A percentile compares a stretch with the other conserved stretches of the same genome.
Evolutionary conservation across 1,140 invertebrate species (phyloP).

Genomic region (Drosophila erecta): DNA sequence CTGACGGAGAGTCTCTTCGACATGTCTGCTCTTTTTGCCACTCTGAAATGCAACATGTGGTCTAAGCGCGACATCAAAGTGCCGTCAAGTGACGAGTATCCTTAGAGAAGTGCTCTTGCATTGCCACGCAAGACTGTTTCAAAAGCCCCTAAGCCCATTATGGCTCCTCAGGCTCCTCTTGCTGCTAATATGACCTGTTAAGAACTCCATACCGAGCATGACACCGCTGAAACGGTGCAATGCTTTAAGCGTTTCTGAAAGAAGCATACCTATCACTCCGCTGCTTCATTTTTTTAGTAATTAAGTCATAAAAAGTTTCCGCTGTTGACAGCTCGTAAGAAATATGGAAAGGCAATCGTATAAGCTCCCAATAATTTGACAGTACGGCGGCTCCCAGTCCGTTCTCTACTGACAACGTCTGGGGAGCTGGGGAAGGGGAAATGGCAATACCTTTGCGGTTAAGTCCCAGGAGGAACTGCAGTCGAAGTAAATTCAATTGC

Average conservation of each 20-base stretch:
- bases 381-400: conserved; percentile 44
- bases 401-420: conserved; percentile 2
- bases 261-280: neutral
- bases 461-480: conserved; percentile 49
- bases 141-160: conserved; percentile 79
- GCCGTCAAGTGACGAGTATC: conserved; percentile 46
- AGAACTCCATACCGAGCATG: neutral
- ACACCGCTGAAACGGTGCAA: neutral
- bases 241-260: neutral
- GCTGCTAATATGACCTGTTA: neutral
- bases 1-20: neutral
- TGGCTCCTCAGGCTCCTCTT: conserved; percentile 11
- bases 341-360: conserved; percentile 59
- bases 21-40: conserved; percentile 3
- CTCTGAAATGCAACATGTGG: conserved; percentile 70
- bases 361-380: conserved; percentile 73
- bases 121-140: conserved; percentile 53
- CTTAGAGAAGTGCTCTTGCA: conserved; percentile 31
- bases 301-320: conserved; percentile 74
- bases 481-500: conserved; percentile 80
- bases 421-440: neutral
- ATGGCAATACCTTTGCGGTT: conserved; percentile 57
- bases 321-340: conserved; percentile 68
- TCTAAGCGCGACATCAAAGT: conserved; percentile 58
- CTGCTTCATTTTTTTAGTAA: conserved; percentile 39